phyloP scores from a whole-genome alignment of 2,888 invertebrate species.

The Epistrophella euchroma region DNA sequence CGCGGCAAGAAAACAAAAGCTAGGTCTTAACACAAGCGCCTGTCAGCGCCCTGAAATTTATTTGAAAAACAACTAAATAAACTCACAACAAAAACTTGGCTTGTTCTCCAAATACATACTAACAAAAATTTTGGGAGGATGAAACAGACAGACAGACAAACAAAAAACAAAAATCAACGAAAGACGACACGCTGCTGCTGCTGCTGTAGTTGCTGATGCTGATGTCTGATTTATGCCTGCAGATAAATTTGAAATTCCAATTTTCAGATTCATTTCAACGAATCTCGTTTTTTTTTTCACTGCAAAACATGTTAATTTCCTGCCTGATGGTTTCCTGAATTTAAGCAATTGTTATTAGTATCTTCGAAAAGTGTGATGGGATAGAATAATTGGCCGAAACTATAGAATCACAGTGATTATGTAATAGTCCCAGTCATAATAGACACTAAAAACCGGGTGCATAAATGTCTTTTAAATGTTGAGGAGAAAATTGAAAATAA shows the following conservation, averaged over 20 bases:
- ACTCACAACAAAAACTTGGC: slow-evolving; percentile 18
- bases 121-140: slow-evolving; percentile 14
- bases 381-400: not conserved
- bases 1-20: slow-evolving; percentile 68
- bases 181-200: slow-evolving; percentile 35
- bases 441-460: too few relatives aligned
- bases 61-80: slow-evolving; percentile 59
- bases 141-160: slow-evolving; percentile 13
- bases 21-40: slow-evolving; percentile 70
- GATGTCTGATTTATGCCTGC: slow-evolving; percentile 70
- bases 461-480: too few relatives aligned
- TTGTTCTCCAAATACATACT: slow-evolving; percentile 24
- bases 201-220: not conserved
- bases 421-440: too few relatives aligned
- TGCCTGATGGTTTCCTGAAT: slow-evolving; percentile 48
- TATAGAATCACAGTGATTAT: too few relatives aligned
- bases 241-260: slow-evolving; percentile 75
- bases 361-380: not conserved
- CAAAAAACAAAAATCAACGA: slow-evolving; percentile 10
- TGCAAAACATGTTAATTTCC: slow-evolving; percentile 73
- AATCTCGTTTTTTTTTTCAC: slow-evolving; percentile 43
- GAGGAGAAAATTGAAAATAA: too few relatives aligned
- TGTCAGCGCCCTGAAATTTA: slow-evolving; percentile 73
- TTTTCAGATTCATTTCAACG: slow-evolving; percentile 67
- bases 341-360: slow-evolving; percentile 24